These are phyloP conservation scores for Entomobrya multifasciata DNA, from an alignment of 2,888 invertebrate genomes.

Conservation along the genomic window DNA sequence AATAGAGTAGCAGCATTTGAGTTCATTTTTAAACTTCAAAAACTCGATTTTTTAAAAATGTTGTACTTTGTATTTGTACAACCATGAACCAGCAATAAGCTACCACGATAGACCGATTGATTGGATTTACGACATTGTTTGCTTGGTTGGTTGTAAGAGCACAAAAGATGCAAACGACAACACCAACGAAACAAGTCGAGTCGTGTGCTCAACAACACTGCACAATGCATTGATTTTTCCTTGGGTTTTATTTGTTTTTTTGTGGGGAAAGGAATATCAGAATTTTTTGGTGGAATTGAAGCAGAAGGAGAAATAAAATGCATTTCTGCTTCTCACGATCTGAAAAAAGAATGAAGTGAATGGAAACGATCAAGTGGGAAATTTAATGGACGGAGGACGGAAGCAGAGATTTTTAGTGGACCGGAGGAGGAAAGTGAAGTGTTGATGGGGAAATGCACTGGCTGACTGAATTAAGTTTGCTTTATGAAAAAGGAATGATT, in stretches of 20 bases:
- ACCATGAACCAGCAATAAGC: neutral
- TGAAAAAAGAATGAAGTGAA: no score
- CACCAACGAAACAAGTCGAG: neutral
- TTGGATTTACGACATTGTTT: constrained; percentile 16
- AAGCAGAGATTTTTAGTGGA: neutral
- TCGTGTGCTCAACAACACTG: constrained; percentile 14
- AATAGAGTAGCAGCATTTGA: neutral
- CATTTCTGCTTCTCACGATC: constrained; percentile 28
- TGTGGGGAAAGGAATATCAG: constrained; percentile 7
- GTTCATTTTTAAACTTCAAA: neutral
- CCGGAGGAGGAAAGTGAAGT: neutral
- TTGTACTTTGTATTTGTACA: no score
- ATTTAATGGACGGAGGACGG: constrained; percentile 9
- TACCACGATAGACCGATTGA: neutral
- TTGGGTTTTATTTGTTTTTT: constrained; percentile 20
- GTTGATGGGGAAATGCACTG: constrained; percentile 21
- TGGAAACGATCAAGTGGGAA: constrained; percentile 40
- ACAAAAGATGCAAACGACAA: neutral
- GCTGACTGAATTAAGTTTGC: constrained; percentile 13
- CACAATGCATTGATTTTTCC: neutral
- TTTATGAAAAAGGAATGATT: constrained; percentile 29
- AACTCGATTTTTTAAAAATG: neutral
- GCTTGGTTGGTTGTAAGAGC: neutral
- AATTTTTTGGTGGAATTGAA: constrained; percentile 32
- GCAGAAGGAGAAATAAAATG: constrained; percentile 45